Conservation (phyloP, 2,797 vertebrate genomes). For the Urosaurus nigricauda region DNA sequence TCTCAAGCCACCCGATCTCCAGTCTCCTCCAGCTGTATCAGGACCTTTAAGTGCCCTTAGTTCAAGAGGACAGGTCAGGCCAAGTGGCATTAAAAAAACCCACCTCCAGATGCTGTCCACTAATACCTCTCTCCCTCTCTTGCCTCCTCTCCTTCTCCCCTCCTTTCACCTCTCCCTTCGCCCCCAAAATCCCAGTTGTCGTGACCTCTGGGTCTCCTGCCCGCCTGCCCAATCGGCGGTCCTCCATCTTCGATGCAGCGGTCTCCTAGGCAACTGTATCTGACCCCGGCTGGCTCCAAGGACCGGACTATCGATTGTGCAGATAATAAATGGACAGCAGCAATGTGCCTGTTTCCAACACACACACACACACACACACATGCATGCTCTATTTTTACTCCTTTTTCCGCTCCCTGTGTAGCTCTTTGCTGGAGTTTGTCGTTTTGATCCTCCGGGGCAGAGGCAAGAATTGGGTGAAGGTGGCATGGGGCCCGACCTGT, state of each 20-base stretch:
- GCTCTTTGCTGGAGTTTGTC: background rate
- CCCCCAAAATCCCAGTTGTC: background rate
- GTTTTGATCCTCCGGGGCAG: background rate
- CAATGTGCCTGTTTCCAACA: slow-evolving; percentile 20
- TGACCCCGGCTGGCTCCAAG: slow-evolving; percentile 84
- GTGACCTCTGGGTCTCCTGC: slow-evolving; percentile 22
- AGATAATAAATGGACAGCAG: slow-evolving; percentile 84
- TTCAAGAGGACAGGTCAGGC: slow-evolving; percentile 9
- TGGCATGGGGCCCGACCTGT: background rate
- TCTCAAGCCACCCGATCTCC: background rate
- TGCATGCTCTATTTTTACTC: background rate
- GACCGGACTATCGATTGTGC: slow-evolving; percentile 84
- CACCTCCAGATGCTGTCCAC: background rate
- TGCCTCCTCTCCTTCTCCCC: background rate
- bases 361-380: background rate
- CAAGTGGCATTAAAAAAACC: background rate
- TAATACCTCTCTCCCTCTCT: background rate
- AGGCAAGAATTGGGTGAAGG: background rate
- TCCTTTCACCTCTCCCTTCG: background rate
- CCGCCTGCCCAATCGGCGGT: background rate
- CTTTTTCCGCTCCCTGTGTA: background rate
- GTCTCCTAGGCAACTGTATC: slow-evolving; percentile 88
- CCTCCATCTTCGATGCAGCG: slow-evolving; percentile 82
- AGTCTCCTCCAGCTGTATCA: background rate
- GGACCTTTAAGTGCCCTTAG: background rate